phyloP scores from a whole-genome alignment of 2,888 invertebrate genomes.

The Copidosoma aretas region DNA sequence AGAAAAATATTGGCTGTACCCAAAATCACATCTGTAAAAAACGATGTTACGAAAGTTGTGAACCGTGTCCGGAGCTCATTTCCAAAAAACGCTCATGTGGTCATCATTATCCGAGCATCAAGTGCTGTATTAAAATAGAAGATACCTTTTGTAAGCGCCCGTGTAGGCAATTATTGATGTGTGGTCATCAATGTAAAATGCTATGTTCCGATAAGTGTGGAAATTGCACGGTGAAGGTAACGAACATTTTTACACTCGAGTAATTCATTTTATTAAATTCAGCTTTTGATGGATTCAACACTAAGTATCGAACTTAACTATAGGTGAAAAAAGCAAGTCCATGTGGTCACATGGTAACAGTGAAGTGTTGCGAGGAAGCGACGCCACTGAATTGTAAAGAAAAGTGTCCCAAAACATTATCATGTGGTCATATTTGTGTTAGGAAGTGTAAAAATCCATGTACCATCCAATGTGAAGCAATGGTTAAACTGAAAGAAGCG shows the following conservation, averaged over 20 bases:
- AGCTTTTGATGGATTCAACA: background rate
- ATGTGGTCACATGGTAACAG: background rate
- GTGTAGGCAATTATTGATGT: background rate
- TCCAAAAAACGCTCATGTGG: conserved; percentile 19
- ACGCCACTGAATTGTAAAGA: background rate
- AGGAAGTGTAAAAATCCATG: conserved; percentile 4
- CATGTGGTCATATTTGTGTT: conserved; percentile 1
- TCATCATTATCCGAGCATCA: conserved; percentile 2
- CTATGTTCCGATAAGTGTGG: conserved; percentile 8
- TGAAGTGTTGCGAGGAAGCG: conserved; percentile 11
- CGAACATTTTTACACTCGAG: background rate
- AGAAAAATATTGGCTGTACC: background rate
- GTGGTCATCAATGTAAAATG: conserved; percentile 15
- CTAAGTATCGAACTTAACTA: too few species aligned
- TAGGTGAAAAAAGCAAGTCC: background rate
- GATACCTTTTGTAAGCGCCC: background rate
- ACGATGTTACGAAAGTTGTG: conserved; percentile 13
- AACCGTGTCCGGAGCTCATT: background rate
- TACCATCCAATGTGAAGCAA: background rate
- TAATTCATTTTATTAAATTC: background rate
- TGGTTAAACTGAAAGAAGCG: background rate
- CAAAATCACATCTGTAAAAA: conserved; percentile 10
- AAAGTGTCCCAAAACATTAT: background rate
- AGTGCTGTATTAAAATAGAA: conserved; percentile 14
- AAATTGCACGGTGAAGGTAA: conserved; percentile 10